Evolutionary conservation across 1,140 invertebrate species (phyloP), one percentile per base, ranked within the genome.

Genomic region (Scylla paramamosain): DNA sequence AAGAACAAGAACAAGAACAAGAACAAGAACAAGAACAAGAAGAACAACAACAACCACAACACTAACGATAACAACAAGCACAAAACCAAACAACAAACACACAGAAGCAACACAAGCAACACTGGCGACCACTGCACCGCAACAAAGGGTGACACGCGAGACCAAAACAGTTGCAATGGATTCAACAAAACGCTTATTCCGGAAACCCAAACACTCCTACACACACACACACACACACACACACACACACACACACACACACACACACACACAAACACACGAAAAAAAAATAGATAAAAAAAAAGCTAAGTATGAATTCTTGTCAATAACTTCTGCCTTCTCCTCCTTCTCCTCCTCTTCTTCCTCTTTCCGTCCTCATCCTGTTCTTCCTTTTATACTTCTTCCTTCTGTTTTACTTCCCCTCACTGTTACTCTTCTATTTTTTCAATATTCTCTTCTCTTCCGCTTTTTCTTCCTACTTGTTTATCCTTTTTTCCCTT

Each of bases 211-310:
- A 87, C 86, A 87, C 86, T 32, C 86, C 32, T 29, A 88, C 86
- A 88, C 86, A 88, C 86, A 88, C 86, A 88, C 86, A 88, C 86
- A 88, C 86, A 88, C 86, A 88, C 31, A 88, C 86, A 88, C 86
- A 88, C 86, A 88, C 86, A 88, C 86, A 88, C 86, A 88, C n/a
- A 32, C 28, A 31, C 86, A 88, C n/a, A 32, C 86, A 88, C 86
- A 88, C 86, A 88, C 84, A 87, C 25, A 87, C 25, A n/a, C 28
- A 87, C 28, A 84, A n/a, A 84, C 82, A 84, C 82, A 84, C 82
- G 25, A 16, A 77, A 16, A 14, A 77, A 77, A n/a, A n/a, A n/a
- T n/a, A n/a, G n/a, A n/a, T n/a, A n/a, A n/a, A n/a, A n/a, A n/a
- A n/a, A n/a, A n/a, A n/a, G n/a, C n/a, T n/a, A n/a, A n/a, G n/a